Evolutionary conservation across 1,140 invertebrate species (phyloP), one percentile per base, ranked within the genome.

Genomic region (Armadillidium nasatum): DNA sequence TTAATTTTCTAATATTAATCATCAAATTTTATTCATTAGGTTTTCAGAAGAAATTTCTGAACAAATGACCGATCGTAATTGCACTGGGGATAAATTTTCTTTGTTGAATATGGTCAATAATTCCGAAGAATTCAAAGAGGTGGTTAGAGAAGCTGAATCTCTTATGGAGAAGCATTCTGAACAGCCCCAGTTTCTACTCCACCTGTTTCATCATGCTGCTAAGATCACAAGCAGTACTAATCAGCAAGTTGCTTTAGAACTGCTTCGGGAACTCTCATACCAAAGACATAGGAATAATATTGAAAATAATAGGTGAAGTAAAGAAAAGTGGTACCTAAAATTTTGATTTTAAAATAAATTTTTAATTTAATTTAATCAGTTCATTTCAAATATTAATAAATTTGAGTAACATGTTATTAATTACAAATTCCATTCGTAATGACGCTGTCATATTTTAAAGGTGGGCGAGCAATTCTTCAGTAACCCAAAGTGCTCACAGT

Each of bases 241-340:
- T 71, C 77, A 78, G 22, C 77, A 78, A 60, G 77, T 78, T 54
- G 77, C 77, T 13, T 74, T 78, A n/a, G 77, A 74, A 19, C 44
- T 78, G 0, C 71, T 78, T 11, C 74, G 75, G n/a, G 77, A 78
- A 23, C 74, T 78, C 23, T 74, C 77, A 23, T 11, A 74, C 15
- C 77, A 76, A 43, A 60, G 50, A 60, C 50, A 60, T 13, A 13
- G 19, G 7, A 60, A 60, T 60, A 60, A 60, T 60, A 60, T 60
- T 60, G 11, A 60, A 19, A 13, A 60, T 60, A 60, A 60, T 19
- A 60, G 50, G 50, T 60, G 7, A 4, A 60, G 50, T 60, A 15
- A 4, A 60, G 19, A 7, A 2, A 1, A 60, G 7, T 60, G 50
- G 50, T 60, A 60, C 50, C 19, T 60, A 1, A 60, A 15, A 15